A percentile compares a stretch with the other conserved stretches of the same genome.
Conservation (phyloP, 2,888 invertebrate species). For the Amphipoea oculea region DNA sequence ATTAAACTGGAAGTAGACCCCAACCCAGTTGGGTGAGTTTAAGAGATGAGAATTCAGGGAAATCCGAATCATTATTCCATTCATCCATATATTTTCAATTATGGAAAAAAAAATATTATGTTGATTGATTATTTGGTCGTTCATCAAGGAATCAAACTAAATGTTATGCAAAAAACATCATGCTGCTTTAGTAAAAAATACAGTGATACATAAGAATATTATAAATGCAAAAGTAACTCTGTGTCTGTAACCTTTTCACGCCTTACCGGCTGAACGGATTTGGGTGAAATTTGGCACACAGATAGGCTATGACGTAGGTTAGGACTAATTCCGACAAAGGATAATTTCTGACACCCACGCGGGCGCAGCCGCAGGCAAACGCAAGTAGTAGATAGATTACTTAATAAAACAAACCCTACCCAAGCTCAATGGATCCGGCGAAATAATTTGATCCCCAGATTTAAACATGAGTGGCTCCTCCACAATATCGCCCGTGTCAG, state of each 20-base stretch:
- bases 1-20: background rate
- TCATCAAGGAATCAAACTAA: background rate
- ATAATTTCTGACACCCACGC: background rate
- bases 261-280: background rate
- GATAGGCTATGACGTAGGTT: background rate
- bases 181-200: background rate
- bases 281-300: background rate
- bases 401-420: slow-evolving; percentile 8
- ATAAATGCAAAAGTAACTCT: background rate
- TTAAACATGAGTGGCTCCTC: slow-evolving; percentile 72
- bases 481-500: slow-evolving; percentile 84
- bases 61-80: background rate
- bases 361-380: background rate
- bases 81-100: background rate
- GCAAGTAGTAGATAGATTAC: background rate
- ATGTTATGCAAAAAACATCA: background rate
- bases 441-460: slow-evolving; percentile 16
- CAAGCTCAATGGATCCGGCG: background rate
- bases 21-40: background rate
- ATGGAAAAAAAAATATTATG: background rate
- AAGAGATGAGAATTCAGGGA: background rate
- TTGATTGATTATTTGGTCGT: background rate
- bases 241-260: background rate
- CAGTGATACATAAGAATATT: background rate
- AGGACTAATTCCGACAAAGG: background rate